Evolutionary conservation across 2,888 invertebrate species (phyloP).

Genomic region (Dendrolimus pini): DNA sequence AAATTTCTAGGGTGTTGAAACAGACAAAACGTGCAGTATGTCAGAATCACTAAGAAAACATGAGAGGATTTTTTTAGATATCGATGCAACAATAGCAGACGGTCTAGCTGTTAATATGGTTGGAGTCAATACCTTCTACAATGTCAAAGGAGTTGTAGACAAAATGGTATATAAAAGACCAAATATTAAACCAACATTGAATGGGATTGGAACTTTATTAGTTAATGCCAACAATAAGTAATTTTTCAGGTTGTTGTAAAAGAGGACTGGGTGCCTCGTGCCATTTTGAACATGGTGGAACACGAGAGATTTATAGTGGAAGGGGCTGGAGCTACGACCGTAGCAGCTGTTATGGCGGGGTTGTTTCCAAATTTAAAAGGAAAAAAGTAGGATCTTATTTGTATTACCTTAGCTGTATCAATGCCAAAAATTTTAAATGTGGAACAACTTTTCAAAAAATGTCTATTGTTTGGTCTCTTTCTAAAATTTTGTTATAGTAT

Average conservation of each 20-base stretch:
- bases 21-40: slow-evolving; percentile 59
- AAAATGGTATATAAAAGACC: slow-evolving; percentile 48
- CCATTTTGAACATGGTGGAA: slow-evolving; percentile 86
- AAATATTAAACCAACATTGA: too few species aligned
- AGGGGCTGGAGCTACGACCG: slow-evolving; percentile 88
- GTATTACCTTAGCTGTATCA: not conserved
- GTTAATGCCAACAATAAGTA: not conserved
- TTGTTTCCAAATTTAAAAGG: slow-evolving; percentile 88
- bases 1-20: slow-evolving; percentile 17
- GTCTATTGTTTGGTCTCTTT: too few species aligned
- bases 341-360: slow-evolving; percentile 89
- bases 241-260: slow-evolving; percentile 81
- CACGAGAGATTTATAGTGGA: slow-evolving; percentile 91
- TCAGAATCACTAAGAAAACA: slow-evolving; percentile 76
- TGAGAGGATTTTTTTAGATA: slow-evolving; percentile 80
- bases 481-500: too few species aligned
- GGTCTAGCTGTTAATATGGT: slow-evolving; percentile 76
- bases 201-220: too few species aligned
- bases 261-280: slow-evolving; percentile 90
- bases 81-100: slow-evolving; percentile 87
- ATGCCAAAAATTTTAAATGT: not conserved
- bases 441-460: too few species aligned
- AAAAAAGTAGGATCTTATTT: slow-evolving; percentile 79
- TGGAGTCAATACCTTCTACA: slow-evolving; percentile 60
- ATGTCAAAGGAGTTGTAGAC: slow-evolving; percentile 50